These are phyloP conservation scores for Callionymus lyra DNA, from an alignment of 2,113 vertebrate genomes.

Conservation along the genomic window DNA sequence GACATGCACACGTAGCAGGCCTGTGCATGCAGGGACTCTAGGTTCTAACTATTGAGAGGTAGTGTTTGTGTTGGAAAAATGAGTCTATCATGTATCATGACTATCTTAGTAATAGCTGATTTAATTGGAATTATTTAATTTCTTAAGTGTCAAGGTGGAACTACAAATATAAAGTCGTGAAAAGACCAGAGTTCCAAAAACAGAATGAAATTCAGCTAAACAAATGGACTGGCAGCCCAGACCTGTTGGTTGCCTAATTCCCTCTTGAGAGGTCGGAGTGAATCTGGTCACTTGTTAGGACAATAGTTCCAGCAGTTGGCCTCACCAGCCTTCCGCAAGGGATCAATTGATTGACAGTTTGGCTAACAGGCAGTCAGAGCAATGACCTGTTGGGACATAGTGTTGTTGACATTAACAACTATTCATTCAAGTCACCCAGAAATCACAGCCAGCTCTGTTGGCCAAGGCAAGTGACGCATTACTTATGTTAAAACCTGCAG, in stretches of 20 bases:
- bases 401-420: conserved; percentile 26
- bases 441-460: no score
- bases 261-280: conserved; percentile 48
- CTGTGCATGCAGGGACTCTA: conserved; percentile 6
- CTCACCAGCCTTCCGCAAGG: conserved; percentile 23
- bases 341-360: conserved; percentile 15
- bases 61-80: conserved; percentile 2
- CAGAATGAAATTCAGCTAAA: no score
- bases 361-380: conserved; percentile 21
- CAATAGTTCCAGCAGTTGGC: conserved; percentile 46
- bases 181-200: no score
- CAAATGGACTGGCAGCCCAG: no score
- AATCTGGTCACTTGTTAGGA: conserved; percentile 60
- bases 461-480: no score
- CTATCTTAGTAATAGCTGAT: no score
- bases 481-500: no score
- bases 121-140: no score
- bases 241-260: conserved; percentile 46
- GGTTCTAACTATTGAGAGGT: no score
- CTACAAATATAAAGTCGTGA: no score
- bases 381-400: conserved; percentile 31
- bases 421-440: conserved; percentile 36
- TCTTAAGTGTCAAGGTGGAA: no score
- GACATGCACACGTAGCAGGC: conserved; percentile 33
- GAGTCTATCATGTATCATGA: no score